These are phyloP conservation scores for Macaca mulatta DNA, from an alignment of 2,113 vertebrate species.

Conservation along the genomic window DNA sequence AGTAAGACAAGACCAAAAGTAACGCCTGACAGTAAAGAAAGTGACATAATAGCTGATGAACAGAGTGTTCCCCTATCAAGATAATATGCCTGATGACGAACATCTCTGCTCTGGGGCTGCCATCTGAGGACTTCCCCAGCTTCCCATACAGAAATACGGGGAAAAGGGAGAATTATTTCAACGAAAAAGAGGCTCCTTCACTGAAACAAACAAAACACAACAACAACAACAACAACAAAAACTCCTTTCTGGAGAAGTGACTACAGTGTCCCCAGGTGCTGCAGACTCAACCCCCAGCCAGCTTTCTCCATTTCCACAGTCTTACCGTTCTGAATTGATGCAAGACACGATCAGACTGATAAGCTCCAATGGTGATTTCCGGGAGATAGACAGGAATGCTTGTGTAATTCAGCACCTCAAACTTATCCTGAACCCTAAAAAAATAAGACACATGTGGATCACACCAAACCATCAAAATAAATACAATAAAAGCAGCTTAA, in stretches of 20 bases:
- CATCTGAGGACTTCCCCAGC: fast-evolving
- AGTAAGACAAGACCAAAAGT: no score
- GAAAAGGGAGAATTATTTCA: constrained; percentile 2
- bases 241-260: no score
- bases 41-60: fast-evolving
- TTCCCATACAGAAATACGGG: fast-evolving
- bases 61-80: fast-evolving
- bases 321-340: constrained; percentile 85
- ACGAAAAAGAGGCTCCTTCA: background rate
- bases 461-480: background rate
- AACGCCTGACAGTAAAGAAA: fast-evolving
- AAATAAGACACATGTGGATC: background rate
- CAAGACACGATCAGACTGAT: constrained; percentile 83
- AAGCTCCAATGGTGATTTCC: constrained; percentile 90
- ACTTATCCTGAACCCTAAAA: constrained; percentile 89
- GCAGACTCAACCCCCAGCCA: fast-evolving
- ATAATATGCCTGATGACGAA: fast-evolving
- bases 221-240: background rate
- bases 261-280: fast-evolving
- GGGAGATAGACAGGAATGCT: constrained; percentile 88
- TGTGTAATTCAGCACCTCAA: constrained; percentile 77
- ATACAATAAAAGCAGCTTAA: background rate
- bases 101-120: fast-evolving
- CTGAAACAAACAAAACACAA: background rate
- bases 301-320: fast-evolving